Evolutionary conservation across 2,113 vertebrate genomes (phyloP).

Genomic region (Ibidorhyncha struthersii): DNA sequence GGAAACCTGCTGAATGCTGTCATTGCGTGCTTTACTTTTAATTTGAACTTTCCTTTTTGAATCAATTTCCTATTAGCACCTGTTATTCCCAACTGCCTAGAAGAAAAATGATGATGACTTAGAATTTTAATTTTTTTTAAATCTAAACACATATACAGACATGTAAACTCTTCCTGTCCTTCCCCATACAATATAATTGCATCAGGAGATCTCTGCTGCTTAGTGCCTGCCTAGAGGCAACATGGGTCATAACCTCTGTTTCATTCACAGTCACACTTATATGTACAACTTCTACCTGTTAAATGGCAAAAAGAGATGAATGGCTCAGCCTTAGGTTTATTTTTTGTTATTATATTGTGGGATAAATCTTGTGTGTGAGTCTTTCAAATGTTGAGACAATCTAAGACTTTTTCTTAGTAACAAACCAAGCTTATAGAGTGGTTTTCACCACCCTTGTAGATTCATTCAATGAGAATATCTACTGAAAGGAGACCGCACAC

Average conservation of each 20-base stretch:
- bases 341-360: background rate
- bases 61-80: background rate
- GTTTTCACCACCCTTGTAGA: background rate
- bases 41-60: background rate
- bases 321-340: background rate
- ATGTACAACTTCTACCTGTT: background rate
- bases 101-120: background rate
- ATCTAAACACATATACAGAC: background rate
- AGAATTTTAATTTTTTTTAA: too few species aligned
- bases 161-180: background rate
- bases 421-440: background rate
- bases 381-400: background rate
- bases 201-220: background rate
- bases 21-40: background rate
- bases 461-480: background rate
- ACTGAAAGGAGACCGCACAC: background rate
- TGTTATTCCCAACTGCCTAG: background rate
- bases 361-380: background rate
- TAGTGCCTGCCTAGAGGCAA: background rate
- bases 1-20: background rate
- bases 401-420: background rate
- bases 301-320: background rate
- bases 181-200: background rate
- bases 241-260: background rate
- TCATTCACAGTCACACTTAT: background rate